These are phyloP conservation scores for Plecturocebus donacophilus DNA, from an alignment of 2,113 vertebrate species.

Conservation along the genomic window DNA sequence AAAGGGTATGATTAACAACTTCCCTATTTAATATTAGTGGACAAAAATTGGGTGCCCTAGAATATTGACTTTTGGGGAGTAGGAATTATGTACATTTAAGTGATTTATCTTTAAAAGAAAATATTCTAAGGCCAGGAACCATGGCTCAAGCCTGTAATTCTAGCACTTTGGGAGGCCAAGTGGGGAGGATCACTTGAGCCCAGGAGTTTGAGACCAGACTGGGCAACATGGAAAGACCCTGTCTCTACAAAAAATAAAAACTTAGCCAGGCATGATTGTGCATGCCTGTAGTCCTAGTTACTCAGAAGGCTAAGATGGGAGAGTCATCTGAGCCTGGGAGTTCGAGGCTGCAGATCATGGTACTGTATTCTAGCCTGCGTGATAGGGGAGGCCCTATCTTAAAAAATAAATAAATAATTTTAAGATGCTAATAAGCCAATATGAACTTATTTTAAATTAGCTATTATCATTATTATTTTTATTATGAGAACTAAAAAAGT, in stretches of 20 bases:
- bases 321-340: too few relatives aligned
- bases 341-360: too few relatives aligned
- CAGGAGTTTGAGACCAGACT: too few relatives aligned
- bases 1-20: neutral
- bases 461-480: neutral
- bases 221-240: too few relatives aligned
- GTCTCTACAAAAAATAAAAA: too few relatives aligned
- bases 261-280: too few relatives aligned
- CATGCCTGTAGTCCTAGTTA: too few relatives aligned
- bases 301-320: too few relatives aligned
- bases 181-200: too few relatives aligned
- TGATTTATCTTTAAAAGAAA: conserved; percentile 16
- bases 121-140: neutral
- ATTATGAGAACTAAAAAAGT: neutral
- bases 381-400: neutral
- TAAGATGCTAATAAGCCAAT: neutral
- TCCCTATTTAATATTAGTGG: neutral
- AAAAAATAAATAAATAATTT: conserved; percentile 4
- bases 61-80: neutral
- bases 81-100: neutral
- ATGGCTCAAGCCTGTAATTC: too few relatives aligned
- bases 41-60: neutral
- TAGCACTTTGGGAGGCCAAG: too few relatives aligned
- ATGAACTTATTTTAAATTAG: neutral
- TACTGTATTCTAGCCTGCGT: too few relatives aligned